phyloP scores from a whole-genome alignment of 2,113 vertebrate species.

The Hippocampus guttulatus region DNA sequence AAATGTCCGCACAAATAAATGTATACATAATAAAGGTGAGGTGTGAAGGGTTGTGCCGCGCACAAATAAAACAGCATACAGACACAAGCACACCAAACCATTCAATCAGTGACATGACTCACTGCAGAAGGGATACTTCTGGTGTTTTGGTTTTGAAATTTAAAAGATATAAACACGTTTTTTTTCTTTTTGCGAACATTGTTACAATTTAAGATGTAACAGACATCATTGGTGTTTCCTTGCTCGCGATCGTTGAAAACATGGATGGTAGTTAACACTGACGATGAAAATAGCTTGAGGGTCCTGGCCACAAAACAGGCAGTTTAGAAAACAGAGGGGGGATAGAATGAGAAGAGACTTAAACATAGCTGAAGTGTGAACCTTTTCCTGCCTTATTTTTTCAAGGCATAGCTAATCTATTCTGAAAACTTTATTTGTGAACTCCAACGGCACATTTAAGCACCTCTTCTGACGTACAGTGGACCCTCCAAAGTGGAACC shows the following conservation, averaged over 20 bases:
- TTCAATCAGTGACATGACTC: constrained; percentile 64
- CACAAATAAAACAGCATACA: neutral
- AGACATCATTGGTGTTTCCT: constrained; percentile 1
- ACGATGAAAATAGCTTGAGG: constrained; percentile 41
- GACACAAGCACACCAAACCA: constrained; percentile 32
- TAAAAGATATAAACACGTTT: constrained; percentile 67
- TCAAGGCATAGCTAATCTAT: constrained; percentile 37
- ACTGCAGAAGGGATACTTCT: constrained; percentile 71
- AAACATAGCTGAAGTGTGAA: constrained; percentile 33
- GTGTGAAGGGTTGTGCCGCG: neutral
- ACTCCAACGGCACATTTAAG: neutral
- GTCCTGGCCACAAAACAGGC: constrained; percentile 63
- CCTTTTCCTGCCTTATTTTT: constrained; percentile 31
- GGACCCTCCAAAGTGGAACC: constrained; percentile 1
- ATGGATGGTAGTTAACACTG: constrained; percentile 18
- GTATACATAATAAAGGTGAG: neutral
- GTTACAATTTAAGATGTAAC: constrained; percentile 27
- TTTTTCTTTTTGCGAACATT: constrained; percentile 46
- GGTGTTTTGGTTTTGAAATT: constrained; percentile 64
- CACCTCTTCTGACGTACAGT: neutral
- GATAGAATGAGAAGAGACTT: constrained; percentile 14
- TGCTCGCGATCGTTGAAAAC: constrained; percentile 22
- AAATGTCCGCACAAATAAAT: neutral
- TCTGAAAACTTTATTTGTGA: constrained; percentile 29
- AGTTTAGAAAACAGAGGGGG: constrained; percentile 26